phyloP scores from a whole-genome alignment of 53 echinoderm and acorn worm genomes.

The Astropecten irregularis region DNA sequence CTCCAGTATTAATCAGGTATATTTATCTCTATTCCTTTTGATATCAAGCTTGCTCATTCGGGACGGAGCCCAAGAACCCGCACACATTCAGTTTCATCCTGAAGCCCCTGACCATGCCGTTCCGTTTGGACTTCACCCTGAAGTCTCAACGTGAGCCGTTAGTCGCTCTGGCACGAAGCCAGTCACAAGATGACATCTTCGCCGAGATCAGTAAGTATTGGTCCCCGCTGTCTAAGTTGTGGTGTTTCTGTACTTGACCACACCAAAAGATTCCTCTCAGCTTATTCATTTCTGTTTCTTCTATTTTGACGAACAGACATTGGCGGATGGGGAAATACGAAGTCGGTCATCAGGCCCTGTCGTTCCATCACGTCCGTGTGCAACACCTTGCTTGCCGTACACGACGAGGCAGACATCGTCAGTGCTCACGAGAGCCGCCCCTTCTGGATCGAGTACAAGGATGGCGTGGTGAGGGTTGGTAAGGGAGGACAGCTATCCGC shows the following conservation, averaged over 20 bases:
- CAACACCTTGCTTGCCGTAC: neutral
- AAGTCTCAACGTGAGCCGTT: neutral
- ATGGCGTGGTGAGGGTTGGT: slow-evolving; percentile 26
- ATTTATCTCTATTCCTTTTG: too few species aligned
- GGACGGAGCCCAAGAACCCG: neutral
- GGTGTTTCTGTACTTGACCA: too few species aligned
- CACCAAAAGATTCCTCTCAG: too few species aligned
- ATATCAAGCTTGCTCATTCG: slow-evolving; percentile 21
- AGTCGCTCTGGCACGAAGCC: neutral
- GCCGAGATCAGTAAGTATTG: slow-evolving; percentile 26
- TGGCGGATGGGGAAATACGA: slow-evolving; percentile 1
- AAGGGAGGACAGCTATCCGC: slow-evolving; percentile 4
- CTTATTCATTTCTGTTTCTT: too few species aligned
- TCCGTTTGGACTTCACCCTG: slow-evolving; percentile 15
- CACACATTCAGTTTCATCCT: neutral
- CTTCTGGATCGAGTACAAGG: slow-evolving; percentile 28
- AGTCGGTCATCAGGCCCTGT: neutral
- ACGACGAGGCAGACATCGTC: neutral
- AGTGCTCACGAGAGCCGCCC: neutral
- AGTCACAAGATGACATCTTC: neutral
- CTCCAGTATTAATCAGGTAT: too few species aligned
- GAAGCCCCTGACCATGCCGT: slow-evolving; percentile 11
- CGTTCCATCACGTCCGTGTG: neutral
- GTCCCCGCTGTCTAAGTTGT: too few species aligned
- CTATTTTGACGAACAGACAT: neutral